Evolutionary conservation across 2,797 vertebrate genomes (phyloP), one percentile per base, ranked within the genome.

Genomic region (Crenichthys baileyi): DNA sequence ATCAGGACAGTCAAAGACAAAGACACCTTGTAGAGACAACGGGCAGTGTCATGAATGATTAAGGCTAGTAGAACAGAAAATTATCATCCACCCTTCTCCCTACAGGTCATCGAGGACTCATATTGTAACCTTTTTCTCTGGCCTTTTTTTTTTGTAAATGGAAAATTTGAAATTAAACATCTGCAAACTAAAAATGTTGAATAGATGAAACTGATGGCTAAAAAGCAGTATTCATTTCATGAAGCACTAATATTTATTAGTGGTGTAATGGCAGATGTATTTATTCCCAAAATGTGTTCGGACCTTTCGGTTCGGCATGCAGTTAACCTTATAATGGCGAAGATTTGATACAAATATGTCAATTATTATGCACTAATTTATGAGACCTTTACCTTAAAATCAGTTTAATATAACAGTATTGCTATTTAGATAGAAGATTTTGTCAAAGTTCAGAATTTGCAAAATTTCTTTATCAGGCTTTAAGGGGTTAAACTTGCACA

Each of bases 1-100:
- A 88, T 88, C 87, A 83, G 92, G 88, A 88, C 88, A 85, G 87
- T 90, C 93, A 91, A 91, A 93, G 91, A 92, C 93, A 94, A 91
- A 94, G 91, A 94, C 94, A 95, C 93, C 90, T 95, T 95, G 91
- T 83, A 81, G 89, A 92, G 92, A 93, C 91, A 91, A 93, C 83
- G 68, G 88, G 88, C 48, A 79, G 82, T 85, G 88, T 92, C 89
- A 88, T 83, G 89, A 93, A 92, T 90, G 88, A 93, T 91, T 91
- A 92, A 88, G 86, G 85, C 84, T 48, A 72, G 82, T 77, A 83
- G 76, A 91, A 89, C 73, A 90, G 82, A 92, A 91, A 92, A 91
- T 85, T 76, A 92, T 92, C 86, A 74, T 81, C 80, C 84, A 79
- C 77, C 85, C 81, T 80, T 76, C 79, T 80, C 81, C 87, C 75